Evolutionary conservation across 2,113 vertebrate genomes (phyloP).

Genomic region (Trogon melanurus): DNA sequence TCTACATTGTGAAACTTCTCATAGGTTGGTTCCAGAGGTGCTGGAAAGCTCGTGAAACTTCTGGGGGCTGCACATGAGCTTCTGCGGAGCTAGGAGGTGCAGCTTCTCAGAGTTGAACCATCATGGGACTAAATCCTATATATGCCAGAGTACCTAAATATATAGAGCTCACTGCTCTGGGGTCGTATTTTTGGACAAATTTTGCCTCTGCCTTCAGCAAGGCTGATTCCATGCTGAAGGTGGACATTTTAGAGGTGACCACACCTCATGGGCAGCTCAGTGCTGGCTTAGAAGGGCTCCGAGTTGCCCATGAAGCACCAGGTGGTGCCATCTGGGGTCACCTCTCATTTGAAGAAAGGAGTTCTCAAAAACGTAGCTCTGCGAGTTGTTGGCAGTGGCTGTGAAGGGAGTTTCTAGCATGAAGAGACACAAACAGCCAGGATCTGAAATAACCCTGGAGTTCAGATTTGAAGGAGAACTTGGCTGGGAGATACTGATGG

Average conservation of each 20-base stretch:
- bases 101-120: not conserved
- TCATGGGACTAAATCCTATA: not conserved
- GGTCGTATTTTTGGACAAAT: not conserved
- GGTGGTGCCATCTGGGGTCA: not conserved
- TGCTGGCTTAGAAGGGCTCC: not conserved
- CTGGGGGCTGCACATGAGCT: not conserved
- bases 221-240: accelerated
- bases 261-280: not conserved
- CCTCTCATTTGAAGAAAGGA: not conserved
- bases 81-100: not conserved
- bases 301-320: not conserved
- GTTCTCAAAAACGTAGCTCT: not conserved
- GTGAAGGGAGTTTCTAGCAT: not conserved
- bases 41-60: not conserved
- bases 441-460: not conserved
- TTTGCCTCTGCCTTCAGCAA: not conserved
- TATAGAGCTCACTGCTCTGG: accelerated
- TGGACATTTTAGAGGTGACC: not conserved
- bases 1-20: not conserved
- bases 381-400: not conserved
- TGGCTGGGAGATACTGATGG: not conserved
- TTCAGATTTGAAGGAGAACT: not conserved
- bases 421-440: not conserved
- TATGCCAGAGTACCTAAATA: not conserved
- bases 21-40: not conserved